These are phyloP conservation scores for Vespertilio murinus DNA, from an alignment of 2,797 vertebrate species.

Conservation along the genomic window DNA sequence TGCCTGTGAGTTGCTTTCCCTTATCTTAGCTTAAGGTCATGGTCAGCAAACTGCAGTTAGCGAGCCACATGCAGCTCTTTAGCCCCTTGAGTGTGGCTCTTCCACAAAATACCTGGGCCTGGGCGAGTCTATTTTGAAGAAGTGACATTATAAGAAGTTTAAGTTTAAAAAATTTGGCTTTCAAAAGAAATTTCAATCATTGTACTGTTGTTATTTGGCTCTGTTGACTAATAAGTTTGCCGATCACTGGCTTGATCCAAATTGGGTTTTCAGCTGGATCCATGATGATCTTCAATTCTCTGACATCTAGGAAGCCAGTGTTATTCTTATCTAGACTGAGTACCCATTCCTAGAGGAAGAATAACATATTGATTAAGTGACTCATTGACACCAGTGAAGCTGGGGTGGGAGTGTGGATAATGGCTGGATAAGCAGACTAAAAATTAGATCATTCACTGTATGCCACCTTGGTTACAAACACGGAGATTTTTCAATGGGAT, in stretches of 20 bases:
- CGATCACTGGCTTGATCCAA: not conserved
- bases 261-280: not conserved
- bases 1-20: not conserved
- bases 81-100: too few species aligned
- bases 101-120: too few species aligned
- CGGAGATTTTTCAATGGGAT: not conserved
- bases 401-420: not conserved
- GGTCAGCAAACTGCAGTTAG: too few species aligned
- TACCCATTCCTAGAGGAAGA: not conserved
- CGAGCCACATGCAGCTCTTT: too few species aligned
- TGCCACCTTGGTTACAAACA: not conserved
- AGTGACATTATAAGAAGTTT: too few species aligned
- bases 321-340: slow-evolving; percentile 39
- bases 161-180: too few species aligned
- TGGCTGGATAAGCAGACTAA: not conserved
- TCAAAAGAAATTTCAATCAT: too few species aligned
- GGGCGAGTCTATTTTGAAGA: too few species aligned
- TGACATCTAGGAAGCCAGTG: slow-evolving; percentile 10
- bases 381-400: not conserved
- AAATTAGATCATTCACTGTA: not conserved
- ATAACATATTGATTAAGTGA: not conserved
- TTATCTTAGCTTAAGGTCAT: not conserved
- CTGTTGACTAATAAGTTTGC: too few species aligned
- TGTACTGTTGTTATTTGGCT: too few species aligned
- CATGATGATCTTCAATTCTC: not conserved